Percentiles rank a stretch among this genome's conserved stretches.
These are phyloP conservation scores for Chaenodraco wilsoni DNA, from an alignment of 2,797 vertebrate genomes.

Conservation along the genomic window DNA sequence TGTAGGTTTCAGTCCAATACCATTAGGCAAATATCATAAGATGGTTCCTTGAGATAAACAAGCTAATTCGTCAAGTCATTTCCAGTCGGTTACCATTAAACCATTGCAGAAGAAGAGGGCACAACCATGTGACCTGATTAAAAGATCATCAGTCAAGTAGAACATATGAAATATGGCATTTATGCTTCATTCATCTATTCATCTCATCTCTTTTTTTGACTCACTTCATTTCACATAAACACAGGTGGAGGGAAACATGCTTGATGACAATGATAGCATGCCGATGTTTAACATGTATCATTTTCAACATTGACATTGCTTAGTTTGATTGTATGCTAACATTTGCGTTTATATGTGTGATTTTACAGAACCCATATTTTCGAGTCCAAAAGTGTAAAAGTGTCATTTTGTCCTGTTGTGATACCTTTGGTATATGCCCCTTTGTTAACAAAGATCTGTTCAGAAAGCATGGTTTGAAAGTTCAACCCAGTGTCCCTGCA, in stretches of 20 bases:
- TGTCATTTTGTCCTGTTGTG: not conserved
- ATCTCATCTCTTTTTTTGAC: not conserved
- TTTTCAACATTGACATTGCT: not conserved
- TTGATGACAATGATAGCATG: not conserved
- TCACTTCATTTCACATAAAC: not conserved
- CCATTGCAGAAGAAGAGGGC: not conserved
- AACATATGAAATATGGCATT: not conserved
- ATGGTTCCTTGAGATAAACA: not conserved
- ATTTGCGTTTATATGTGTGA: not conserved
- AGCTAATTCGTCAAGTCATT: not conserved
- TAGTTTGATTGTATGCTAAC: not conserved
- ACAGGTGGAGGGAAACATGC: not conserved
- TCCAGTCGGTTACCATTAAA: not conserved
- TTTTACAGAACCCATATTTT: not conserved
- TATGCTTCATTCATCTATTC: not conserved
- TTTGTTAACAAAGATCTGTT: slow-evolving; percentile 1
- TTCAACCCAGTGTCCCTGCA: not conserved
- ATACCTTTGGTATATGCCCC: not conserved
- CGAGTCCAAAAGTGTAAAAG: not conserved
- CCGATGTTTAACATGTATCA: not conserved
- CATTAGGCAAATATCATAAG: not conserved
- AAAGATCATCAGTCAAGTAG: not conserved
- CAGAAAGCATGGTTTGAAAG: not conserved
- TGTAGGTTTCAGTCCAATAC: not conserved
- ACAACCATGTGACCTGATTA: not conserved